Conservation (phyloP, 2,888 invertebrate genomes). For the Microchrysa polita region DNA sequence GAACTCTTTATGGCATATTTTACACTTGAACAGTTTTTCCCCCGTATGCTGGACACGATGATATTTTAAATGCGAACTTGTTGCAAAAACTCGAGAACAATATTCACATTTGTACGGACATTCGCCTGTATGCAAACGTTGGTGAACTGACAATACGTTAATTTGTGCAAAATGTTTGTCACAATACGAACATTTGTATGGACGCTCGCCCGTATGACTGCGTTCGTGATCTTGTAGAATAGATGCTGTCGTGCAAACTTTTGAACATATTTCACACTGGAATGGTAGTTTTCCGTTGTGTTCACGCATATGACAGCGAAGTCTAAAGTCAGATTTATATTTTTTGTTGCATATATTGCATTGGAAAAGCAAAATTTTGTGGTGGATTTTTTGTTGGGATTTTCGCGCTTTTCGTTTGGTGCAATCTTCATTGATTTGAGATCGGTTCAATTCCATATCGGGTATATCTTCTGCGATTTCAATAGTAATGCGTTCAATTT, state of each 20-base stretch:
- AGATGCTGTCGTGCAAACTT: slow-evolving; percentile 64
- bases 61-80: slow-evolving; percentile 66
- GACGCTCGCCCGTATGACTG: slow-evolving; percentile 67
- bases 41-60: slow-evolving; percentile 66
- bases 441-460: no score
- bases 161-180: slow-evolving; percentile 66
- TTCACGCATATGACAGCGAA: slow-evolving; percentile 65
- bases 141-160: slow-evolving; percentile 64
- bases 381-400: no score
- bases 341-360: slow-evolving; percentile 67
- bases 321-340: slow-evolving; percentile 66
- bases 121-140: slow-evolving; percentile 64
- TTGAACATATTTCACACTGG: slow-evolving; percentile 64
- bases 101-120: slow-evolving; percentile 65
- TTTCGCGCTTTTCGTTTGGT: no score
- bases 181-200: slow-evolving; percentile 64
- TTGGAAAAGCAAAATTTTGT: neutral
- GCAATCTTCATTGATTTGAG: no score
- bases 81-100: slow-evolving; percentile 65
- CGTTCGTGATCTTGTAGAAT: slow-evolving; percentile 66
- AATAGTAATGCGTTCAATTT: neutral
- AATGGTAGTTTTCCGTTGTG: slow-evolving; percentile 65
- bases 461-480: neutral
- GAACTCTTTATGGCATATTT: slow-evolving; percentile 64
- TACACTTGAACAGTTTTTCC: slow-evolving; percentile 66